phyloP scores from a whole-genome alignment of 2,797 vertebrate species.

The Poeciliopsis presidionis region DNA sequence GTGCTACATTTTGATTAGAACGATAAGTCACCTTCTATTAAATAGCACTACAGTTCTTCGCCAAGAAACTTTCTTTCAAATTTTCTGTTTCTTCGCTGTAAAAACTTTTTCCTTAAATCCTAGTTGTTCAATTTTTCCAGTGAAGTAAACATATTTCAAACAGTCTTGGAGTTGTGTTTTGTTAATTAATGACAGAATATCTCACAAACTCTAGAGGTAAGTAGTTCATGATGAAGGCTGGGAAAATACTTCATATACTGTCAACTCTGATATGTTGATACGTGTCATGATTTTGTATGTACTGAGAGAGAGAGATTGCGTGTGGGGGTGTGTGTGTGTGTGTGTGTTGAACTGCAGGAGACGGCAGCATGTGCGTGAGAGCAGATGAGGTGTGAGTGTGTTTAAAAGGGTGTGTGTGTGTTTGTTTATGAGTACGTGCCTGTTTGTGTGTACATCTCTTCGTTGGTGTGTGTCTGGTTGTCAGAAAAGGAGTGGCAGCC shows the following conservation, averaged over 20 bases:
- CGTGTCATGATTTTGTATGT: conserved; percentile 3
- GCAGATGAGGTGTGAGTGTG: conserved; percentile 56
- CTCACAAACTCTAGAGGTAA: background rate
- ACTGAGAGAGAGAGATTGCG: background rate
- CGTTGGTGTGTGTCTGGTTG: conserved; percentile 31
- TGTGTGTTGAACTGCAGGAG: conserved; percentile 53
- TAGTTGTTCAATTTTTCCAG: background rate
- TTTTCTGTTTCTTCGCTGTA: background rate
- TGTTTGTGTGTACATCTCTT: conserved; percentile 16
- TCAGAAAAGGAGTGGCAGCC: conserved; percentile 29
- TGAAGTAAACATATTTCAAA: conserved; percentile 1
- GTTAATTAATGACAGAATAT: background rate
- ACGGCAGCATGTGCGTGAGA: conserved; percentile 63
- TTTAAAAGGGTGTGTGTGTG: conserved; percentile 46
- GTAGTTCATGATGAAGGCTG: background rate
- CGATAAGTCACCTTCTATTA: background rate
- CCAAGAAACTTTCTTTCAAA: background rate
- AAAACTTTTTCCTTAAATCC: background rate
- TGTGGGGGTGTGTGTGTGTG: background rate
- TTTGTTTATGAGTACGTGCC: conserved; percentile 8
- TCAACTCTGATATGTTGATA: background rate
- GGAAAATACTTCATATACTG: background rate
- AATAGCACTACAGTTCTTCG: background rate
- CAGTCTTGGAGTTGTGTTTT: background rate
- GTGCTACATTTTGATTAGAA: background rate